Base-by-base conservation (phyloP, 2,888 invertebrate species). In the Epinotia brunnichana region DNA sequence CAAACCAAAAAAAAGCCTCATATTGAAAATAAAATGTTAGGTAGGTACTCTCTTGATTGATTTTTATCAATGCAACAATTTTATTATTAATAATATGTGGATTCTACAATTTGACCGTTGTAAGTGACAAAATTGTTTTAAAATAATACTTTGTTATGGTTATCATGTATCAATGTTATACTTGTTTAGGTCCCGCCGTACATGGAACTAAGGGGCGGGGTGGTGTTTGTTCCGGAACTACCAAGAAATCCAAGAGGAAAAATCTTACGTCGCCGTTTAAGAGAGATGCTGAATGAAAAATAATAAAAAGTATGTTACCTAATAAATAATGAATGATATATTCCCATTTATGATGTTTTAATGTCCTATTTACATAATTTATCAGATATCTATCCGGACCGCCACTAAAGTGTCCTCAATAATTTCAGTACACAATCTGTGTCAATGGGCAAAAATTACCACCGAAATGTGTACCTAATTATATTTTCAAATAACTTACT, bases 241-340 rank as follows among this genome's bases (percentile, higher is more conserved):
- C 96, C 96, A 9, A 95, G 95, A 84, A 96, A 95, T 81, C 91
- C 95, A 0, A 94, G 95, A 59, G 96, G 96, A 35, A 96, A 96
- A 88, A 95, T 96, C 80, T 86, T 96, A 61, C 92, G 96, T 73
- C 89, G 95, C 69, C 85, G 92, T 60, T 86, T 96, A 64, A 93
- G 92, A 78, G 90, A 94, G 76, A 83, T 87, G 77, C 83, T 94
- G 54, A 87, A 86, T 74, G 77, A 82, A 80, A 77, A 71, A 74
- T 57, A 64, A 19, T 35, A 48, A 19, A 51, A 35, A 35, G 35
- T 35, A 9, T 35, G 35, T 35, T 35, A 35, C 35, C 9, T 35
- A 35, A 35, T 35, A 35, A 29, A 35, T 9, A 35, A 35, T 35
- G n/a, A 24, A 24, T 24, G 9, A 9, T 35, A 35, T 35, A 35